A percentile compares a stretch with the other conserved stretches of the same genome.
Evolutionary conservation across 2,113 vertebrate species (phyloP).

Genomic region (Cinclus mexicanus): DNA sequence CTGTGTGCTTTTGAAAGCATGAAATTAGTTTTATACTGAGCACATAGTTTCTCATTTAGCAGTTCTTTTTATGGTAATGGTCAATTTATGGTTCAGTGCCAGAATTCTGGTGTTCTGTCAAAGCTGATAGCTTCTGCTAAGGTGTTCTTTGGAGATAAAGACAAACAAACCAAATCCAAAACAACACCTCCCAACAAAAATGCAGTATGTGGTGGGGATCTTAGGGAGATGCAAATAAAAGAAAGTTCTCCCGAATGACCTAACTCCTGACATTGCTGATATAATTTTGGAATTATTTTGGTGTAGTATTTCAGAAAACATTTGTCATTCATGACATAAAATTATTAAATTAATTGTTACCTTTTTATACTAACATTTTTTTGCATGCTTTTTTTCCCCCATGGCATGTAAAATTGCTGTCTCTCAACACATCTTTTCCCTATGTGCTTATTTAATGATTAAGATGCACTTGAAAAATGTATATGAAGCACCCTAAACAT

Average conservation of each 20-base stretch:
- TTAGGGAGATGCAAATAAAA: conserved; percentile 48
- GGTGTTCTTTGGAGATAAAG: conserved; percentile 78
- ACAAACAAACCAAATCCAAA: background rate
- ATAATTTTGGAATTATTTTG: conserved; percentile 30
- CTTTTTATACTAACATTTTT: background rate
- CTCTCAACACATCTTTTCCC: background rate
- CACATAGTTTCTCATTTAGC: conserved; percentile 83
- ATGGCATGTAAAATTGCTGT: background rate
- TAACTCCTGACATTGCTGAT: background rate
- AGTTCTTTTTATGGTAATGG: conserved; percentile 83
- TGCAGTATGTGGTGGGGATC: background rate
- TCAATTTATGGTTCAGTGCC: conserved; percentile 81
- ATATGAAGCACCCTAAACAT: background rate
- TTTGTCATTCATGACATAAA: background rate
- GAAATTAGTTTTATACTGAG: conserved; percentile 87
- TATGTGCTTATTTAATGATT: background rate
- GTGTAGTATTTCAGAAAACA: background rate
- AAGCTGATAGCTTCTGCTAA: conserved; percentile 75
- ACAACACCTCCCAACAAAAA: background rate
- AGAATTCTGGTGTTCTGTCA: conserved; percentile 73
- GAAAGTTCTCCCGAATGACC: background rate
- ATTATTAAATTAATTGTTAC: background rate
- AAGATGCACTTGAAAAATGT: background rate
- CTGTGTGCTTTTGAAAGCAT: conserved; percentile 88
- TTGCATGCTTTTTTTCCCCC: fast-evolving